These are phyloP conservation scores for Coturnix japonica DNA, from an alignment of 2,113 vertebrate genomes.

Conservation along the genomic window DNA sequence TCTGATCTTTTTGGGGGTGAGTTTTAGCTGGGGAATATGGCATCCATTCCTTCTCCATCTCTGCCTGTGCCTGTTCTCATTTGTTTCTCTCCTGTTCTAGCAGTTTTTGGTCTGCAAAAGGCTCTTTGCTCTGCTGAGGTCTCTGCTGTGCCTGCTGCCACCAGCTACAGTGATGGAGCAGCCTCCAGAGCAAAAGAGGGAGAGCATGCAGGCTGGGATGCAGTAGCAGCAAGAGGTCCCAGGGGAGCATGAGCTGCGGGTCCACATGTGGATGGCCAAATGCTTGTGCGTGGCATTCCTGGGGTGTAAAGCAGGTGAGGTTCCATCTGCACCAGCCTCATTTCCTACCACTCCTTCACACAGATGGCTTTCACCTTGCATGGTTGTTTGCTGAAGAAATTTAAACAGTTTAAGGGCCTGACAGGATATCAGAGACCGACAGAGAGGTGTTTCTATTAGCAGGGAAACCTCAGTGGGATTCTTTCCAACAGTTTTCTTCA, in stretches of 20 bases:
- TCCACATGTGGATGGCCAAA: not conserved
- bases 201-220: not conserved
- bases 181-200: not conserved
- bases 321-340: not conserved
- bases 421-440: not conserved
- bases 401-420: not conserved
- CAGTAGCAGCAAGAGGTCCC: not conserved
- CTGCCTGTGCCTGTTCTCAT: not conserved
- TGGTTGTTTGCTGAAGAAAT: fast-evolving
- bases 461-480: not conserved
- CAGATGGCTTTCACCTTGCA: not conserved
- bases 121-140: not conserved
- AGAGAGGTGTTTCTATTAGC: not conserved
- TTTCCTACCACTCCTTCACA: not conserved
- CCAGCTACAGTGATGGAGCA: not conserved
- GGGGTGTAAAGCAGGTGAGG: fast-evolving
- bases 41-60: not conserved
- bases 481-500: not conserved
- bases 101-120: not conserved
- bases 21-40: not conserved
- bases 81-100: not conserved
- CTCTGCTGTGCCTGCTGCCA: not conserved
- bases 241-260: not conserved
- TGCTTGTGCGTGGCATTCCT: fast-evolving
- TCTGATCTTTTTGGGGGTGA: conserved; percentile 2